phyloP scores from a whole-genome alignment of 2,888 invertebrate genomes.

The Lumbricus terrestris region DNA sequence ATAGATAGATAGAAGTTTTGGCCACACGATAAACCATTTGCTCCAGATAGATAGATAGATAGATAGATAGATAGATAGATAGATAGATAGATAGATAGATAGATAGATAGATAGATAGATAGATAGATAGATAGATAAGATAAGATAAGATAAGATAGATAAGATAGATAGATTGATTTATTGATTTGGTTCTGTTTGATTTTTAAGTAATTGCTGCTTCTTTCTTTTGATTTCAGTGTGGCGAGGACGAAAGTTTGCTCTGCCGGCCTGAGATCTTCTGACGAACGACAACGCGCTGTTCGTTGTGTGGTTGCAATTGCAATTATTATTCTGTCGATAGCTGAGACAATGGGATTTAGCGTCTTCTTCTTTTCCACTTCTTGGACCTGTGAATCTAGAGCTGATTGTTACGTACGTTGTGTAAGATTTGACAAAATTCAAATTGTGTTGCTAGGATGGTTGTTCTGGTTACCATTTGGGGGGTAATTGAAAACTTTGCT shows the following conservation, averaged over 20 bases:
- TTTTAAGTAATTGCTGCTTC: not conserved
- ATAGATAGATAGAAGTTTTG: too few species aligned
- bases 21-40: too few species aligned
- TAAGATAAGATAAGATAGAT: too few species aligned
- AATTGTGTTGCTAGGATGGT: not conserved
- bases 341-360: not conserved
- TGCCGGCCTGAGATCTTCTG: not conserved
- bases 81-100: too few species aligned
- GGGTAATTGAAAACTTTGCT: not conserved
- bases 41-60: too few species aligned
- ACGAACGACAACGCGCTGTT: not conserved
- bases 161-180: too few species aligned
- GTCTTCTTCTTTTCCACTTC: not conserved
- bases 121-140: too few species aligned
- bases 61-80: too few species aligned
- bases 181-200: not conserved
- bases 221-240: constrained; percentile 4
- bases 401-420: not conserved
- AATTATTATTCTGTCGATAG: not conserved
- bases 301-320: not conserved
- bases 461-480: not conserved
- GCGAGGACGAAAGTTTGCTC: constrained; percentile 14
- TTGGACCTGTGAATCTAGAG: not conserved
- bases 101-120: too few species aligned
- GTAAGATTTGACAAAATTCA: not conserved